Percentiles rank a stretch among this genome's conserved stretches.
phyloP scores from a whole-genome alignment of 2,113 vertebrate genomes.

The Sciurus niger region DNA sequence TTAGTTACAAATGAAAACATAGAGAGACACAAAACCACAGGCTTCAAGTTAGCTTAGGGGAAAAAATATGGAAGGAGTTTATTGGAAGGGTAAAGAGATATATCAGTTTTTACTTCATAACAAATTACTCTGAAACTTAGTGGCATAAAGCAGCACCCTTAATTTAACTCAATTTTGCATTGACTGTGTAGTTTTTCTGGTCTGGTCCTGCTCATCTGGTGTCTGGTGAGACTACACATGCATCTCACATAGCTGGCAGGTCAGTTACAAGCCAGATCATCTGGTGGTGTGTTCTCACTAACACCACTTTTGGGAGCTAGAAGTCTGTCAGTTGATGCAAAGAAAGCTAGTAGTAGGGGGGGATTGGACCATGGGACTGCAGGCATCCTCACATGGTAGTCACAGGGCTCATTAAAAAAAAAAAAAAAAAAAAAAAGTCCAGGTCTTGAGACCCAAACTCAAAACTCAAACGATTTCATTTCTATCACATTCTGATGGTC shows the following conservation, averaged over 20 bases:
- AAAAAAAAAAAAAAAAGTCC: neutral
- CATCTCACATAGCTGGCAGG: neutral
- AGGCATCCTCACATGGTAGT: neutral
- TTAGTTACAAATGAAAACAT: constrained; percentile 29
- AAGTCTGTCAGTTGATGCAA: neutral
- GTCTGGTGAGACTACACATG: neutral
- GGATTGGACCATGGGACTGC: neutral
- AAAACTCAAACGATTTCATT: constrained; percentile 20
- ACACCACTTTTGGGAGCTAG: neutral
- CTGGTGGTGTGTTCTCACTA: neutral
- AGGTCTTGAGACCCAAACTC: constrained; percentile 31
- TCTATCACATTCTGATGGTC: neutral
- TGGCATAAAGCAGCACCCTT: constrained; percentile 10
- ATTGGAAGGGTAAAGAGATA: neutral
- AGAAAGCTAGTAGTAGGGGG: neutral
- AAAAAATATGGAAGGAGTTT: neutral
- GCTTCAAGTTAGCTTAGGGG: neutral
- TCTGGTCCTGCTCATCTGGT: neutral
- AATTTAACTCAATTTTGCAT: constrained; percentile 30
- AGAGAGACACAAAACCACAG: constrained; percentile 7
- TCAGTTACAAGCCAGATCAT: neutral
- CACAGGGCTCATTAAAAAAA: neutral
- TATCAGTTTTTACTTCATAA: constrained; percentile 9
- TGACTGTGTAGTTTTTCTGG: neutral
- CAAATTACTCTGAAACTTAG: constrained; percentile 27